Percentiles rank a stretch among this genome's conserved stretches.
Evolutionary conservation across 2,113 vertebrate species (phyloP).

Genomic region (Dasypus novemcinctus): DNA sequence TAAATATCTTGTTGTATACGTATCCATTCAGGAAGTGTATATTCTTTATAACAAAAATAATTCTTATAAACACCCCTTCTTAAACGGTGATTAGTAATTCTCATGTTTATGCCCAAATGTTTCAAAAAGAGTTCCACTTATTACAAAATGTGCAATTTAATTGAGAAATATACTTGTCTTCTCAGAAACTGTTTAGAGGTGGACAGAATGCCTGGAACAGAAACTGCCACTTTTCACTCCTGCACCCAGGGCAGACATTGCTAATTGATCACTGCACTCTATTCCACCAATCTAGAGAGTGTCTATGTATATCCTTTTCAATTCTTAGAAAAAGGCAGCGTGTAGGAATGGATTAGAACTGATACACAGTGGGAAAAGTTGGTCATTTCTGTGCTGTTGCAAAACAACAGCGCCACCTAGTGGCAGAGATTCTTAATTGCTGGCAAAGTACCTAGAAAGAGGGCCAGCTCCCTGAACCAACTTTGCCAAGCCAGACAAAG

Average conservation of each 20-base stretch:
- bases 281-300: background rate
- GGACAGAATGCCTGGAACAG: background rate
- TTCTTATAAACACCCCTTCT: background rate
- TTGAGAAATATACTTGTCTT: background rate
- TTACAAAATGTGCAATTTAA: background rate
- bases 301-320: background rate
- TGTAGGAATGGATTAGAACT: background rate
- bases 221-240: background rate
- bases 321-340: background rate
- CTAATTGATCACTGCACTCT: background rate
- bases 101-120: background rate
- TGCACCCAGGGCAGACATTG: background rate
- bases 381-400: background rate
- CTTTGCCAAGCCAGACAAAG: background rate
- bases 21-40: background rate
- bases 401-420: conserved; percentile 9
- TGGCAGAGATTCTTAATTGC: conserved; percentile 54
- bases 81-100: background rate
- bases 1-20: background rate
- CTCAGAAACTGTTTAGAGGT: background rate
- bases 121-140: background rate
- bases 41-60: background rate
- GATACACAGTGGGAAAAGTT: no score
- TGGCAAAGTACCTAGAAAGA: conserved; percentile 41
- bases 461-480: background rate